Evolutionary conservation across 2,888 invertebrate species (phyloP).

Genomic region (Tipula unca): DNA sequence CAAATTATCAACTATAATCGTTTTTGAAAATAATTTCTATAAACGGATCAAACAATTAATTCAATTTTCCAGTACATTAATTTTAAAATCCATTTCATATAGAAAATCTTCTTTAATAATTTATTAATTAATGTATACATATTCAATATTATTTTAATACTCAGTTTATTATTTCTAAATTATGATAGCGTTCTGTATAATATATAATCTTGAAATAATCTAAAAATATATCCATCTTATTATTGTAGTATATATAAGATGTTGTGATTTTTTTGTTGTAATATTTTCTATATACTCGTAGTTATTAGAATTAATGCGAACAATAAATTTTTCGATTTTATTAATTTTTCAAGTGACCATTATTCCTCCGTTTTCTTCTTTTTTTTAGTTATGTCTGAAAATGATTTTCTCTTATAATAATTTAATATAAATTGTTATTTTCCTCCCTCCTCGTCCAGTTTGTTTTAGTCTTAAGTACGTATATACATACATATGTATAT

Average conservation of each 20-base stretch:
- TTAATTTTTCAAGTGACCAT: neutral
- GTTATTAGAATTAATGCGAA: neutral
- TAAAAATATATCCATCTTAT: slow-evolving; percentile 1
- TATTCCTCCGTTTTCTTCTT: neutral
- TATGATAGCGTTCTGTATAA: neutral
- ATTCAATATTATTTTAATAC: neutral
- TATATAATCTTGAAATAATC: neutral
- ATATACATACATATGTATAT: too few relatives aligned
- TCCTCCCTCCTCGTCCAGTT: neutral
- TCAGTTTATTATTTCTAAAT: neutral
- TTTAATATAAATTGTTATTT: neutral
- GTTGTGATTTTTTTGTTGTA: neutral
- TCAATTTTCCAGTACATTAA: neutral
- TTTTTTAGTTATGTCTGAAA: neutral
- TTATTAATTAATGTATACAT: neutral
- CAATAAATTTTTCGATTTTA: neutral
- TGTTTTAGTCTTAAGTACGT: neutral
- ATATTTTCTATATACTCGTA: neutral
- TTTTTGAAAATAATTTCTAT: neutral
- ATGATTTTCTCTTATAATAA: neutral
- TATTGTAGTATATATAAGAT: neutral
- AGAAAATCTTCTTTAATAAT: neutral
- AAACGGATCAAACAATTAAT: neutral
- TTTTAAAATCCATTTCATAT: neutral
- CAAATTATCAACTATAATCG: neutral